Conservation (phyloP, 2,113 vertebrate species). For the Brevimyrus niger region DNA sequence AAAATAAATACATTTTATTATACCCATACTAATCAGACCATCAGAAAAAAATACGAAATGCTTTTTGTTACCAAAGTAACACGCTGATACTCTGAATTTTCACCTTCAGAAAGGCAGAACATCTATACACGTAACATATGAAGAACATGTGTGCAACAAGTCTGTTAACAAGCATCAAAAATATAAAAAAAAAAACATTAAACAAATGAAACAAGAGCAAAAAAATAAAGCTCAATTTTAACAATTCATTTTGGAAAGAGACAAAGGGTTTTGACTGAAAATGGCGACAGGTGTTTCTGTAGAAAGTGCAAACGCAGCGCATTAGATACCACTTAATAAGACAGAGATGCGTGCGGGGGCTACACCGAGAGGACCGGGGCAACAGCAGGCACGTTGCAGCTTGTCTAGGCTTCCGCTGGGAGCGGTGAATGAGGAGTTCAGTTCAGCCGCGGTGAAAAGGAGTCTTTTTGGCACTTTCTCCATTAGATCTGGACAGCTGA, state of each 20-base stretch:
- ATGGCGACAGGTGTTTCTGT: slow-evolving; percentile 34
- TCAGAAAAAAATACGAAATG: slow-evolving; percentile 20
- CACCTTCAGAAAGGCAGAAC: slow-evolving; percentile 48
- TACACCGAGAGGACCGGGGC: slow-evolving; percentile 78
- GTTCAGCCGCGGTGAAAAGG: slow-evolving; percentile 45
- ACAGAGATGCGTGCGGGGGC: slow-evolving; percentile 72
- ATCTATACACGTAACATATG: slow-evolving; percentile 33
- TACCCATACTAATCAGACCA: slow-evolving; percentile 38
- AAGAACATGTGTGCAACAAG: slow-evolving; percentile 44
- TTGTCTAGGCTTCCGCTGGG: slow-evolving; percentile 28
- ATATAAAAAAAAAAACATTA: not conserved
- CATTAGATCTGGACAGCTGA: slow-evolving; percentile 44
- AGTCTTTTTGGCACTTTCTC: slow-evolving; percentile 63
- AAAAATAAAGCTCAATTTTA: slow-evolving; percentile 39
- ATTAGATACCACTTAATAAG: slow-evolving; percentile 84
- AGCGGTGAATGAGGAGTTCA: slow-evolving; percentile 20
- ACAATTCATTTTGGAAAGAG: slow-evolving; percentile 32
- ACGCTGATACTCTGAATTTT: slow-evolving; percentile 46
- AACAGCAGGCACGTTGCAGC: slow-evolving; percentile 79
- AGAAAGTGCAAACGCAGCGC: slow-evolving; percentile 85
- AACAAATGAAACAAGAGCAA: slow-evolving; percentile 33
- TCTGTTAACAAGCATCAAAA: slow-evolving; percentile 29
- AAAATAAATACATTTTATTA: slow-evolving; percentile 60
- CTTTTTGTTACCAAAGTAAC: slow-evolving; percentile 5
- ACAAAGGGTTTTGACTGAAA: slow-evolving; percentile 19